Percentiles rank a stretch among this genome's conserved stretches.
Conservation (phyloP, 2,113 vertebrate genomes). For the Phoenicopterus ruber region DNA sequence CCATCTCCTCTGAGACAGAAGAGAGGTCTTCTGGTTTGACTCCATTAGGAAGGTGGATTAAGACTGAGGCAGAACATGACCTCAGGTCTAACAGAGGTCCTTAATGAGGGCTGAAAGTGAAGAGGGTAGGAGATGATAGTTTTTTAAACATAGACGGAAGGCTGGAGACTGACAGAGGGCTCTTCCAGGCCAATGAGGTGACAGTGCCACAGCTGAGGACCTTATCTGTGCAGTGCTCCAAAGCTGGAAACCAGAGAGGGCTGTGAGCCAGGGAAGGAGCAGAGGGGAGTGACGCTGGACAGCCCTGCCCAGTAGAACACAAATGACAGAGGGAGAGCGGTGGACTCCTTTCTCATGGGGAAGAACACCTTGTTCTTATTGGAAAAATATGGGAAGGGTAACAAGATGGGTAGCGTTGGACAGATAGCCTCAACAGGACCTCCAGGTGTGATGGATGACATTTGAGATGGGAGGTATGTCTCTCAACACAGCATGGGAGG, state of each 20-base stretch:
- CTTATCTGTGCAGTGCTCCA: not conserved
- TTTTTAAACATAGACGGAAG: not conserved
- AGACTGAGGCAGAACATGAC: not conserved
- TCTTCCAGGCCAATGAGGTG: not conserved
- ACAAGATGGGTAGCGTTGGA: not conserved
- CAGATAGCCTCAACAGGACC: not conserved
- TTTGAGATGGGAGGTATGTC: not conserved
- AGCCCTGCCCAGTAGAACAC: not conserved
- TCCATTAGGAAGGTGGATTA: not conserved
- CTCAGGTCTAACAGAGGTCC: not conserved
- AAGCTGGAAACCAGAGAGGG: not conserved
- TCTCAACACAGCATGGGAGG: not conserved
- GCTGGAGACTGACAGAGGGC: not conserved
- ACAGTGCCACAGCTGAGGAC: not conserved
- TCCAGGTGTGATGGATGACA: not conserved
- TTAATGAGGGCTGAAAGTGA: not conserved
- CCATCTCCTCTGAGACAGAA: not conserved
- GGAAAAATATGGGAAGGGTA: not conserved
- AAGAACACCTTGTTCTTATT: not conserved
- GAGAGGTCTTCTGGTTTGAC: not conserved
- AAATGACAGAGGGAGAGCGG: not conserved
- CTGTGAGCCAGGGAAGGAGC: not conserved
- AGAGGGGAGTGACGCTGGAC: not conserved
- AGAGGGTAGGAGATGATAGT: not conserved
- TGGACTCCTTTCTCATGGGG: not conserved